phyloP scores from a whole-genome alignment of 2,113 vertebrate species.

The Sebastes schlegelii region DNA sequence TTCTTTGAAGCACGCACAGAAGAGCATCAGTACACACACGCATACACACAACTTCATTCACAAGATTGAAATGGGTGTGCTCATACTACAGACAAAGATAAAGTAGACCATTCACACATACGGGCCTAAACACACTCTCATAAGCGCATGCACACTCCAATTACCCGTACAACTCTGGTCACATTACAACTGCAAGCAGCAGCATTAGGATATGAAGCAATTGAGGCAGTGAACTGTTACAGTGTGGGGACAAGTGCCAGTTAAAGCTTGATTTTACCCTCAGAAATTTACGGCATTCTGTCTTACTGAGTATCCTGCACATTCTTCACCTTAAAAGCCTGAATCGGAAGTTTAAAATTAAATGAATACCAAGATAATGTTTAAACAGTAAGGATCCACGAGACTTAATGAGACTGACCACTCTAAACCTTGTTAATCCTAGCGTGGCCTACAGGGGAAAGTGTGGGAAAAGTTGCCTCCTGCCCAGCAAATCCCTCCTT shows the following conservation, averaged over 20 bases:
- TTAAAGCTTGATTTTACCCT: background rate
- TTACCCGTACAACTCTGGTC: conserved; percentile 34
- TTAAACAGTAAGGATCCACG: conserved; percentile 34
- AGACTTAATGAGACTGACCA: conserved; percentile 38
- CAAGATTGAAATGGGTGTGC: conserved; percentile 47
- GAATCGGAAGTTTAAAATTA: conserved; percentile 21
- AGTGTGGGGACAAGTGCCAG: background rate
- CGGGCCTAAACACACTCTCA: background rate
- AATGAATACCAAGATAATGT: conserved; percentile 8
- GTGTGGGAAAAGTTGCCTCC: conserved; percentile 62
- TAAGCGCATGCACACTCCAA: conserved; percentile 7
- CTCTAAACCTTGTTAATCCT: conserved; percentile 66
- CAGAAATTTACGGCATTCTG: conserved; percentile 1
- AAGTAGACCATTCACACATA: conserved; percentile 48
- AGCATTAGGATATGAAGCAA: conserved; percentile 1
- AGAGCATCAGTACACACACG: conserved; percentile 36
- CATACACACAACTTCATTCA: conserved; percentile 63
- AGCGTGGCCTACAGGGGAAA: conserved; percentile 49
- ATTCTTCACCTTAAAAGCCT: conserved; percentile 5
- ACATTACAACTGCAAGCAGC: conserved; percentile 49
- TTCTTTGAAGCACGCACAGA: conserved; percentile 69
- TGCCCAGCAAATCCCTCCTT: conserved; percentile 57
- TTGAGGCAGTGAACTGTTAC: background rate
- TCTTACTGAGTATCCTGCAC: conserved; percentile 14
- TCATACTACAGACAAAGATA: conserved; percentile 56